These are phyloP conservation scores for Andinoacara biseriatus DNA, from an alignment of 2,113 vertebrate genomes.

Conservation along the genomic window DNA sequence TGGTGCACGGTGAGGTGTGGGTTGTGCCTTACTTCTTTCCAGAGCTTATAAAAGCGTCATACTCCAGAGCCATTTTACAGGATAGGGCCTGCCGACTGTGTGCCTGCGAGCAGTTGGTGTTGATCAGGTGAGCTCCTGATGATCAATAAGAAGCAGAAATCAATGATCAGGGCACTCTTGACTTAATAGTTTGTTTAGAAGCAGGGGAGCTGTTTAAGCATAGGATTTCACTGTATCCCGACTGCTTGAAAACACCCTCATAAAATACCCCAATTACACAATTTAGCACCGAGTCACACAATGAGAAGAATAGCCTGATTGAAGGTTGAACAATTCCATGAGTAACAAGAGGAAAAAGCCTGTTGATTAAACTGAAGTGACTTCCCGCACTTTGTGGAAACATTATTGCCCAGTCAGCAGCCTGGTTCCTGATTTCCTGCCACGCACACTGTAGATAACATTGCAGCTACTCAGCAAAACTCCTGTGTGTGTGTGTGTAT, in stretches of 20 bases:
- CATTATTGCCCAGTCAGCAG: conserved; percentile 62
- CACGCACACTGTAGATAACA: conserved; percentile 40
- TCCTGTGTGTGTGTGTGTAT: conserved; percentile 12
- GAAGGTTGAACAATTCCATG: conserved; percentile 34
- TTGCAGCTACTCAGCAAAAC: conserved; percentile 55
- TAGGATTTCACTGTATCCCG: background rate
- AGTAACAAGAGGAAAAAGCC: conserved; percentile 28
- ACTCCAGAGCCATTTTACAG: conserved; percentile 95
- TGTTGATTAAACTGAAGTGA: conserved; percentile 34
- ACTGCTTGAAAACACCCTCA: background rate
- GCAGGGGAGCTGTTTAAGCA: background rate
- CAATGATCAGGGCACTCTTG: background rate
- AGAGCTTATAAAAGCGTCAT: conserved; percentile 86
- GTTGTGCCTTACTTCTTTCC: conserved; percentile 87
- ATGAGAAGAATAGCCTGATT: conserved; percentile 35
- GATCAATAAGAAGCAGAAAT: background rate
- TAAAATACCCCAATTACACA: background rate
- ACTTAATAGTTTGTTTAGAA: background rate
- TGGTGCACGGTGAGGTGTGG: background rate
- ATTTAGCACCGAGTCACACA: background rate
- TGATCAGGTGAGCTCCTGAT: conserved; percentile 84
- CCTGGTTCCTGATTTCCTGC: conserved; percentile 58
- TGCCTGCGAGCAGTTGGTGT: conserved; percentile 91
- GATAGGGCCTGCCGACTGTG: conserved; percentile 93
- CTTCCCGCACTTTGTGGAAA: conserved; percentile 64